A percentile compares a stretch with the other conserved stretches of the same genome.
phyloP scores from a whole-genome alignment of 2,797 vertebrate species.

The Coendou prehensilis region DNA sequence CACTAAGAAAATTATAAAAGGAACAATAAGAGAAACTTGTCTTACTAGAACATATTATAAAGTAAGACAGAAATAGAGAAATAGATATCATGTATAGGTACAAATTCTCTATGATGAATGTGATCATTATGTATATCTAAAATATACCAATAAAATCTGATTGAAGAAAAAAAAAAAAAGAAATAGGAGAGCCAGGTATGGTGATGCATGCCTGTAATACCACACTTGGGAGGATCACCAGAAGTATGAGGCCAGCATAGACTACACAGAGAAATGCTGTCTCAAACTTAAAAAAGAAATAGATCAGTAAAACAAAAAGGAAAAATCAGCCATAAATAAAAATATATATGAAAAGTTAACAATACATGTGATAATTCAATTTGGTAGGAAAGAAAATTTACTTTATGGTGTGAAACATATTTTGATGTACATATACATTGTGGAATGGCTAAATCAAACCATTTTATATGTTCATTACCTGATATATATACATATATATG shows the following conservation, averaged over 20 bases:
- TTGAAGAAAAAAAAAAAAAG: not conserved
- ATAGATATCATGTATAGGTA: not conserved
- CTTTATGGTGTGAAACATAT: not conserved
- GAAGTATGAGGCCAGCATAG: not conserved
- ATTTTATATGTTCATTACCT: not conserved
- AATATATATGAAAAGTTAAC: constrained; percentile 31
- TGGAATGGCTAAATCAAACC: not conserved
- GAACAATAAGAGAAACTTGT: not conserved
- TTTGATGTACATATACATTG: not conserved
- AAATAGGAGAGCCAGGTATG: not conserved
- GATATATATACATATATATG: not conserved
- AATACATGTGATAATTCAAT: not conserved
- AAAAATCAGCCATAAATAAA: not conserved
- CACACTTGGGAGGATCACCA: not conserved
- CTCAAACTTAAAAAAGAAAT: not conserved
- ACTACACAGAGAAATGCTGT: not conserved
- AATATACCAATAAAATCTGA: not conserved
- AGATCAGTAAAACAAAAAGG: constrained; percentile 2
- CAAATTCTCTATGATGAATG: not conserved
- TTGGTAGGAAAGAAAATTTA: not conserved
- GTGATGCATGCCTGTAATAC: not conserved
- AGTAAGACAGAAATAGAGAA: not conserved
- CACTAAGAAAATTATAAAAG: constrained; percentile 41
- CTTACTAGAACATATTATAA: not conserved
- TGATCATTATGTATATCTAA: not conserved